These are phyloP conservation scores for Hippocampus comes DNA, from an alignment of 2,113 vertebrate genomes.

Conservation along the genomic window DNA sequence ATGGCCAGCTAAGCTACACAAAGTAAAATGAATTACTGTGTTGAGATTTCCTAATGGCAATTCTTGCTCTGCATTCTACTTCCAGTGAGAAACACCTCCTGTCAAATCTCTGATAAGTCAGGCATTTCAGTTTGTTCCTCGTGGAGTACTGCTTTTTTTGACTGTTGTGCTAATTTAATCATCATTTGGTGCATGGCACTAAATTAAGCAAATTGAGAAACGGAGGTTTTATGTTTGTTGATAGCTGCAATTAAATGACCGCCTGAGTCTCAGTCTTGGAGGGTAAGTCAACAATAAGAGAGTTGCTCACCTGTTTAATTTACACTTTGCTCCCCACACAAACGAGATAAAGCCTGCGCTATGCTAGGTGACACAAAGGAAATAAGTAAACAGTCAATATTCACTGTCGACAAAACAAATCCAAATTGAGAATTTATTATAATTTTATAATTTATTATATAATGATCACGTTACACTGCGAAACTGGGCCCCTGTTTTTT, in stretches of 20 bases:
- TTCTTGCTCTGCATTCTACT: not conserved
- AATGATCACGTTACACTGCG: conserved; percentile 28
- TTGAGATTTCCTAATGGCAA: not conserved
- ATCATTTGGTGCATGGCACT: conserved; percentile 33
- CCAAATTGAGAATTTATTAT: conserved; percentile 15
- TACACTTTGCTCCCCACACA: conserved; percentile 12
- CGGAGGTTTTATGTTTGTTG: conserved; percentile 38
- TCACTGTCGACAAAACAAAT: conserved; percentile 27
- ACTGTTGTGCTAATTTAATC: conserved; percentile 23
- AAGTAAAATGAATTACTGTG: not conserved
- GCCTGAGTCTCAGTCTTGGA: conserved; percentile 23
- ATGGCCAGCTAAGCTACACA: not conserved
- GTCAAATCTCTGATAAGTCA: not conserved
- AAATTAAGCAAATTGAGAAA: conserved; percentile 34
- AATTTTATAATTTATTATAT: conserved; percentile 23
- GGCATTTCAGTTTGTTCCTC: not conserved
- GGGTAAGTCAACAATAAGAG: conserved; percentile 28
- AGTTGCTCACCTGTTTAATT: conserved; percentile 19
- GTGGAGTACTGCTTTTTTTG: not conserved
- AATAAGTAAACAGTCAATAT: conserved; percentile 16
- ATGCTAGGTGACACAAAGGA: not conserved
- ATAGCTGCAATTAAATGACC: conserved; percentile 29
- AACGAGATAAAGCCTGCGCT: not conserved
- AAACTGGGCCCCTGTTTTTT: conserved; percentile 43
- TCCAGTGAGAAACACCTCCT: not conserved